Evolutionary conservation across 2,113 vertebrate genomes (phyloP).

Genomic region (Mus musculus): GRCm39 chr1:125033001-125033500

Average conservation of each 20-base stretch:
- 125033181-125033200: background rate
- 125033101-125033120: background rate
- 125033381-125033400: background rate
- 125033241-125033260: constrained; percentile 7
- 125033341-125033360: background rate
- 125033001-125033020: background rate
- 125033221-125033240: background rate
- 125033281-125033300: background rate
- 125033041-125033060: background rate
- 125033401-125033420: background rate
- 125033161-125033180: background rate
- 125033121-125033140: background rate
- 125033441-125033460: background rate
- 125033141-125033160: background rate
- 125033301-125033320: background rate
- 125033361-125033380: background rate
- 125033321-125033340: background rate
- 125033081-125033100: background rate
- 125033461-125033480: background rate
- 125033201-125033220: constrained; percentile 10
- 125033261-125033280: background rate
- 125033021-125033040: background rate
- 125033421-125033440: background rate
- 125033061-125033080: background rate
- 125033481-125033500: background rate